Evolutionary conservation across 1,140 invertebrate species (phyloP).

Genomic region (Euglossa dilemma): DNA sequence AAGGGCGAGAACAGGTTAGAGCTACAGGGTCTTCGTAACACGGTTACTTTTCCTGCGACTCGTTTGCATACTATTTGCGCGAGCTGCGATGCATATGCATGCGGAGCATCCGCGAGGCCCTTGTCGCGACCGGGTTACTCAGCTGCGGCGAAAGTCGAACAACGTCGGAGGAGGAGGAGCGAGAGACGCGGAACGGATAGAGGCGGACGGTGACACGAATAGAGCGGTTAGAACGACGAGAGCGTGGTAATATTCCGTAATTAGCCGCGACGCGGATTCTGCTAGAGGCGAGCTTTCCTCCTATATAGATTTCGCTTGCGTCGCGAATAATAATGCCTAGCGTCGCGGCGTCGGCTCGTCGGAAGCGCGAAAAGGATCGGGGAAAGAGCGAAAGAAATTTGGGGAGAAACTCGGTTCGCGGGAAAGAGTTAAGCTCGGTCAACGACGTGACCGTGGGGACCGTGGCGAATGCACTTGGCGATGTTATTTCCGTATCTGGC

Average conservation of each 20-base stretch:
- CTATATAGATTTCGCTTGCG: conserved; percentile 41
- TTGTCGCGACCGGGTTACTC: conserved; percentile 59
- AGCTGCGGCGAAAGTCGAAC: conserved; percentile 22
- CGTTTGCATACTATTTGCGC: conserved; percentile 78
- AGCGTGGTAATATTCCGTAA: conserved; percentile 72
- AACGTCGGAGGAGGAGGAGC: neutral
- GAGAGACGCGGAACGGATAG: neutral
- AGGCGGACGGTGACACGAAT: conserved; percentile 32
- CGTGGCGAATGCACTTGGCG: neutral
- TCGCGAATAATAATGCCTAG: conserved; percentile 38
- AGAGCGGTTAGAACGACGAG: conserved; percentile 17
- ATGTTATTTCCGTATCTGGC: conserved; percentile 19
- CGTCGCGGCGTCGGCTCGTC: too few relatives aligned
- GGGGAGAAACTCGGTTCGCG: neutral
- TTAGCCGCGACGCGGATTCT: conserved; percentile 65
- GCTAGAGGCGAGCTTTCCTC: neutral
- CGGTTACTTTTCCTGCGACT: conserved; percentile 75
- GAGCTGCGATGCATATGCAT: conserved; percentile 79
- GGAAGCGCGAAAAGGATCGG: neutral
- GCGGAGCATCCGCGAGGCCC: conserved; percentile 63
- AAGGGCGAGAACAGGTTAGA: conserved; percentile 38
- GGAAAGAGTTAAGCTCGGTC: neutral
- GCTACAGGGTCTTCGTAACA: conserved; percentile 48
- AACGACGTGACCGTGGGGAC: too few relatives aligned
- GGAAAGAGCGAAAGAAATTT: conserved; percentile 17